These are phyloP conservation scores for Proales similis DNA, from an alignment of 1,140 invertebrate species.

Conservation along the genomic window DNA sequence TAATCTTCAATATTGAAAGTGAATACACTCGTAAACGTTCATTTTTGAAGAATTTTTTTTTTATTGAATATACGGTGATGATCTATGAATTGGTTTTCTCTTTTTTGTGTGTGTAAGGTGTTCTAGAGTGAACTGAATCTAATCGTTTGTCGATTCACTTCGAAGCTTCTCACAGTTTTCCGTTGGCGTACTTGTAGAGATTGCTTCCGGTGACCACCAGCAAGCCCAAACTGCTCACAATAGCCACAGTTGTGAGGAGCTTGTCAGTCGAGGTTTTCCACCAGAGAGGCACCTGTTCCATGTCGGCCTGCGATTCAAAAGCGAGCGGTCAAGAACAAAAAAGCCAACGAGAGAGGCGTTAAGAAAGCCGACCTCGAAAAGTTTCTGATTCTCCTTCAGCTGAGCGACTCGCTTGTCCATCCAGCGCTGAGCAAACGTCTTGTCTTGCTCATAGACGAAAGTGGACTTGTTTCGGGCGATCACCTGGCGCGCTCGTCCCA, in stretches of 20 bases:
- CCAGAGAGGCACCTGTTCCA: neutral
- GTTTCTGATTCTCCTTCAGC: slow-evolving; percentile 26
- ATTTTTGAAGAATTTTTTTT: too few relatives aligned
- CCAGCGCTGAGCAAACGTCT: slow-evolving; percentile 22
- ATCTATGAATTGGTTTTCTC: too few relatives aligned
- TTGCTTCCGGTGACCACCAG: slow-evolving; percentile 2
- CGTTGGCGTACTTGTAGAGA: slow-evolving; percentile 21
- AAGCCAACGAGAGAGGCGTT: neutral
- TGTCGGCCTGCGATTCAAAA: slow-evolving; percentile 5
- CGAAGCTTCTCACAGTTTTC: slow-evolving; percentile 20
- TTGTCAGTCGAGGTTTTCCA: slow-evolving; percentile 34
- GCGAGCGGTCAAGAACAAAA: too few relatives aligned
- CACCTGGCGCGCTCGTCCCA: slow-evolving; percentile 17
- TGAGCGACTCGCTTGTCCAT: slow-evolving; percentile 22
- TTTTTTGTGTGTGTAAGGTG: too few relatives aligned
- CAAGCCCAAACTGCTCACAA: slow-evolving; percentile 7
- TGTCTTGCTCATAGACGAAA: slow-evolving; percentile 28
- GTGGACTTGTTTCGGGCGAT: slow-evolving; percentile 10
- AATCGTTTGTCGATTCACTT: slow-evolving; percentile 39
- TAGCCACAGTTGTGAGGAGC: slow-evolving; percentile 9
- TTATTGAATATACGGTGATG: too few relatives aligned
- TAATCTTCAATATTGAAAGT: too few relatives aligned
- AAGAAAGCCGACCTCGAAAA: slow-evolving; percentile 14
- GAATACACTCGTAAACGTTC: too few relatives aligned
- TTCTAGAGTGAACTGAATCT: too few relatives aligned